Conservation (phyloP, 2,888 invertebrate species). For the Ectobius pallidus region DNA sequence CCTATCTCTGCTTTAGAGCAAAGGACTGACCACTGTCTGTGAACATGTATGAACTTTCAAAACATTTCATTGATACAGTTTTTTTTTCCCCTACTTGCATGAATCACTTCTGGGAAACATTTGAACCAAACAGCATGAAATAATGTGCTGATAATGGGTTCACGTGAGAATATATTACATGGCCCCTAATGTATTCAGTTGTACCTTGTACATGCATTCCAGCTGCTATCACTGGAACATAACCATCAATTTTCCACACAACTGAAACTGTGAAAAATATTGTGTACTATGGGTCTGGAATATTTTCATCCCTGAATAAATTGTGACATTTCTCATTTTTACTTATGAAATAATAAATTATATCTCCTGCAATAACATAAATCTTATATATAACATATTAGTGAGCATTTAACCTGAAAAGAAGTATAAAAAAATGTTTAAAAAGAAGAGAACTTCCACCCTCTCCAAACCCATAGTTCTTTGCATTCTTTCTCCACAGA, state of each 20-base stretch:
- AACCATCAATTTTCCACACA: slow-evolving; percentile 7
- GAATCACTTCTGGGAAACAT: no score
- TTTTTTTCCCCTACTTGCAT: no score
- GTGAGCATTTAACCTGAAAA: not conserved
- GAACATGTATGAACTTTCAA: no score
- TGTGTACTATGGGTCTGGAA: slow-evolving; percentile 9
- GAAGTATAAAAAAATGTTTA: not conserved
- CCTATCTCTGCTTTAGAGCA: no score
- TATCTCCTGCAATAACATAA: no score
- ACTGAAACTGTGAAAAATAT: not conserved
- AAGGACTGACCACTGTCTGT: no score
- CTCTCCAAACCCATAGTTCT: slow-evolving; percentile 13
- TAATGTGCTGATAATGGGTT: slow-evolving; percentile 6
- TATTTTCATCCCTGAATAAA: not conserved
- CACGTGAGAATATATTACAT: not conserved
- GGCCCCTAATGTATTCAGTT: not conserved
- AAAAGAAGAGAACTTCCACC: not conserved
- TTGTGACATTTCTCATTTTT: no score
- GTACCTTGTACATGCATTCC: not conserved
- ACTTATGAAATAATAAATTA: no score
- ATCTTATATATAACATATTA: no score
- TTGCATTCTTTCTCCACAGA: not conserved
- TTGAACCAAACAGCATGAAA: no score
- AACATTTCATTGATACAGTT: no score
- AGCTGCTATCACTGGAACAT: not conserved